phyloP scores from a whole-genome alignment of 2,797 vertebrate genomes.

The Siniperca scherzeri region DNA sequence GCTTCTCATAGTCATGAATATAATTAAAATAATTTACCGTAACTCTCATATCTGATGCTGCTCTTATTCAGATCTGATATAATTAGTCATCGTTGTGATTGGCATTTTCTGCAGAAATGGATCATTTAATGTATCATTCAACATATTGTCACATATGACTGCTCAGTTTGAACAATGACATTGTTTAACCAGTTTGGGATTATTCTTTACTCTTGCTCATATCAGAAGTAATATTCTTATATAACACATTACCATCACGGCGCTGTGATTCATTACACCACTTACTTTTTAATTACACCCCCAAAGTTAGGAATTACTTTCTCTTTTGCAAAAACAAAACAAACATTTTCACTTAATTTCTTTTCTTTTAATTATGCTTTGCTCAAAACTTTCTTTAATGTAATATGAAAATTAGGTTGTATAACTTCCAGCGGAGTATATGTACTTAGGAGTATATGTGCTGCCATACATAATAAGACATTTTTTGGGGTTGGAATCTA shows the following conservation, averaged over 20 bases:
- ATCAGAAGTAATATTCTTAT: conserved; percentile 36
- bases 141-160: conserved; percentile 29
- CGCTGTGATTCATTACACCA: conserved; percentile 47
- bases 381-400: background rate
- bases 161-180: conserved; percentile 4
- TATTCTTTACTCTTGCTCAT: conserved; percentile 32
- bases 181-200: conserved; percentile 19
- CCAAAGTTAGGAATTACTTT: conserved; percentile 50
- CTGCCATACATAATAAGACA: background rate
- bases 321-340: conserved; percentile 38
- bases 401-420: conserved; percentile 8
- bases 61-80: conserved; percentile 18
- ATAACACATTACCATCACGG: conserved; percentile 30
- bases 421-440: background rate
- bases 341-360: conserved; percentile 39
- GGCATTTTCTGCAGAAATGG: conserved; percentile 29
- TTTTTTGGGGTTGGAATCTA: conserved; percentile 13
- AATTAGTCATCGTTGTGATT: conserved; percentile 23
- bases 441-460: background rate
- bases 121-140: conserved; percentile 37
- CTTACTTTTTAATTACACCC: conserved; percentile 62
- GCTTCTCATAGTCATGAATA: conserved; percentile 25
- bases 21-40: conserved; percentile 43
- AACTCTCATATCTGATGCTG: conserved; percentile 25
- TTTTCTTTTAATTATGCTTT: conserved; percentile 44